A percentile compares a stretch with the other conserved stretches of the same genome.
Conservation (phyloP, 2,888 invertebrate genomes). For the Drosophila putrida region DNA sequence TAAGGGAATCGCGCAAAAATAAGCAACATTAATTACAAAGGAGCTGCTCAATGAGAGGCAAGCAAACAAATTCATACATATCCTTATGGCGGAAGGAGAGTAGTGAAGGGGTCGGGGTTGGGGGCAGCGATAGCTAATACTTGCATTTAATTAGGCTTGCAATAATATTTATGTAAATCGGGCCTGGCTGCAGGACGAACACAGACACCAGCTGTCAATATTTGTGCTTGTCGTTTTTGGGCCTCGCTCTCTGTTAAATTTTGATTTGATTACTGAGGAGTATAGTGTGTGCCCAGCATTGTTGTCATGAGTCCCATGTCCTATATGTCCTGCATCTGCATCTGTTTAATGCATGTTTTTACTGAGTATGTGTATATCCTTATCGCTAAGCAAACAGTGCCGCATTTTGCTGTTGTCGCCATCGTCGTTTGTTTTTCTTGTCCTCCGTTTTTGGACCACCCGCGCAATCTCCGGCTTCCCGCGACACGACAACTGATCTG, state of each 20-base stretch:
- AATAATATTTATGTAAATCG: slow-evolving; percentile 82
- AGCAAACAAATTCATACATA: slow-evolving; percentile 46
- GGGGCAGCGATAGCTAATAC: slow-evolving; percentile 55
- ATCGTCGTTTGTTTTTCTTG: slow-evolving; percentile 68
- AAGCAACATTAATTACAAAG: slow-evolving; percentile 72
- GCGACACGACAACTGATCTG: slow-evolving; percentile 10
- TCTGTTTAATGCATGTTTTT: slow-evolving; percentile 26
- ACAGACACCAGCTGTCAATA: slow-evolving; percentile 67
- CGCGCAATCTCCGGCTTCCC: slow-evolving; percentile 57
- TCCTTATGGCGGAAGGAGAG: slow-evolving; percentile 12
- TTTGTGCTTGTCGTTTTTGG: slow-evolving; percentile 58
- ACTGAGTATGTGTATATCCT: slow-evolving; percentile 54
- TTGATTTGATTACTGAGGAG: slow-evolving; percentile 35
- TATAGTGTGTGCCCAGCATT: not conserved
- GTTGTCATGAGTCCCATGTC: slow-evolving; percentile 7
- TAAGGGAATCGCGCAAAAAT: slow-evolving; percentile 58
- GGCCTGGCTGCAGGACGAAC: slow-evolving; percentile 61
- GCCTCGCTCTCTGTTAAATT: slow-evolving; percentile 17
- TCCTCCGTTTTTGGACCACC: slow-evolving; percentile 68
- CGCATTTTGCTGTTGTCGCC: slow-evolving; percentile 72
- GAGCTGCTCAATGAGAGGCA: slow-evolving; percentile 43
- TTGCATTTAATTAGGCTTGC: slow-evolving; percentile 83
- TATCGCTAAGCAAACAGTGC: slow-evolving; percentile 77
- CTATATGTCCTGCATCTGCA: slow-evolving; percentile 19
- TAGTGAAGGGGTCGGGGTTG: not conserved